Conservation (phyloP, 2,888 invertebrate genomes). For the Parasteatoda lunata region DNA sequence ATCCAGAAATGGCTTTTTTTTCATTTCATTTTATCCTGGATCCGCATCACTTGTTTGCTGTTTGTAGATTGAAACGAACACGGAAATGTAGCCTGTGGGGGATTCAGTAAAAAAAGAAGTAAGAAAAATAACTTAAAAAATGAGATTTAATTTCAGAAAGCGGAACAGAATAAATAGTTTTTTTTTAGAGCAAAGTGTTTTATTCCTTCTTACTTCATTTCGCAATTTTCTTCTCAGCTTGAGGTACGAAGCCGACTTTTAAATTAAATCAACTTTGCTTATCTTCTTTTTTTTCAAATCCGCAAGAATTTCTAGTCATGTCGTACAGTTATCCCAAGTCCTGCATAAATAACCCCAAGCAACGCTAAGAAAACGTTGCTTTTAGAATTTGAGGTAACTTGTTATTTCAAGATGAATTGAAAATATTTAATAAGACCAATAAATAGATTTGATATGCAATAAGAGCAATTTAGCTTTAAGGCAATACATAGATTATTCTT, state of each 20-base stretch:
- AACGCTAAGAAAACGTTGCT: too few relatives aligned
- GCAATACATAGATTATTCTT: too few relatives aligned
- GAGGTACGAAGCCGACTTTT: background rate
- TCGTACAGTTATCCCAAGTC: background rate
- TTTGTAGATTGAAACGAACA: conserved; percentile 3
- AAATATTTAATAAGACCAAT: too few relatives aligned
- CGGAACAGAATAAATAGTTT: background rate
- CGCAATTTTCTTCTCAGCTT: background rate
- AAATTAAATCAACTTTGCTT: background rate
- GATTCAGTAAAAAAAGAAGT: background rate
- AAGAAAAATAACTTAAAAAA: background rate
- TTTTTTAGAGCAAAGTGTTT: background rate
- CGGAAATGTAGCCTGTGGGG: background rate
- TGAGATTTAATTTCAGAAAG: background rate
- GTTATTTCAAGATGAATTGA: too few relatives aligned
- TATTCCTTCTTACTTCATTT: background rate
- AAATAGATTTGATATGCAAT: too few relatives aligned
- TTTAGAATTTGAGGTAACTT: too few relatives aligned
- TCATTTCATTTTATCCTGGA: background rate
- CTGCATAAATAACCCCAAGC: background rate
- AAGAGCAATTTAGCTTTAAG: too few relatives aligned
- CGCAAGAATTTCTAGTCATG: background rate
- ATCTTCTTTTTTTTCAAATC: background rate
- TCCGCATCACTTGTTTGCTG: background rate
- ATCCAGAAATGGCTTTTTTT: background rate